Evolutionary conservation across 2,888 invertebrate species (phyloP).

Genomic region (Ditylenchus weischeri): DNA sequence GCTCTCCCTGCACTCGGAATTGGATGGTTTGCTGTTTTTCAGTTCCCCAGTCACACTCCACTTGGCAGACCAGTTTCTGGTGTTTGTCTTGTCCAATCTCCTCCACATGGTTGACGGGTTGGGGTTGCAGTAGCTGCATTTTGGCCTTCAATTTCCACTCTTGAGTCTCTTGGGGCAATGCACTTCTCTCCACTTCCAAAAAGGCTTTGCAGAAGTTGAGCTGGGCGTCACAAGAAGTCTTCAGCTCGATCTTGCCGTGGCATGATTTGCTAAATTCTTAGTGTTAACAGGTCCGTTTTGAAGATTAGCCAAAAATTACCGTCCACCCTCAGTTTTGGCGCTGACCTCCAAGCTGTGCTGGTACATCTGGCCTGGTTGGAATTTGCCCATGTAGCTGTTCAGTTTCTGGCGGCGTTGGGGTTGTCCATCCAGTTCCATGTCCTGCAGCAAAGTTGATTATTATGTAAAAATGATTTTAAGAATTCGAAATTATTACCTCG

Average conservation of each 20-base stretch:
- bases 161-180: slow-evolving; percentile 27
- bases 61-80: slow-evolving; percentile 22
- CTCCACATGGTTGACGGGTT: slow-evolving; percentile 29
- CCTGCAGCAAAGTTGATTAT: background rate
- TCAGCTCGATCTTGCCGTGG: slow-evolving; percentile 24
- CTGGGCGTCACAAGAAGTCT: slow-evolving; percentile 32
- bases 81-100: slow-evolving; percentile 22
- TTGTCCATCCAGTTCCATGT: slow-evolving; percentile 13
- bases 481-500: background rate
- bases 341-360: slow-evolving; percentile 19
- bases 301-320: background rate
- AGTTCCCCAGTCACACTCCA: slow-evolving; percentile 29
- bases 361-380: slow-evolving; percentile 17
- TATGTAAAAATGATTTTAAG: background rate
- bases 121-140: slow-evolving; percentile 37
- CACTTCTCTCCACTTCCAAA: slow-evolving; percentile 20
- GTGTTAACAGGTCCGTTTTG: too few relatives aligned
- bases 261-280: slow-evolving; percentile 5
- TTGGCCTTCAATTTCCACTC: slow-evolving; percentile 44
- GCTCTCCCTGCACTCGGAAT: slow-evolving; percentile 30
- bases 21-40: slow-evolving; percentile 17
- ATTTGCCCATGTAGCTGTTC: slow-evolving; percentile 15
- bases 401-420: slow-evolving; percentile 12
- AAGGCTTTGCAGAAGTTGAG: slow-evolving; percentile 31
- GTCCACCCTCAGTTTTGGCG: slow-evolving; percentile 23